Conservation (phyloP, 1,140 invertebrate species). For the Lucilia cuprina region DNA sequence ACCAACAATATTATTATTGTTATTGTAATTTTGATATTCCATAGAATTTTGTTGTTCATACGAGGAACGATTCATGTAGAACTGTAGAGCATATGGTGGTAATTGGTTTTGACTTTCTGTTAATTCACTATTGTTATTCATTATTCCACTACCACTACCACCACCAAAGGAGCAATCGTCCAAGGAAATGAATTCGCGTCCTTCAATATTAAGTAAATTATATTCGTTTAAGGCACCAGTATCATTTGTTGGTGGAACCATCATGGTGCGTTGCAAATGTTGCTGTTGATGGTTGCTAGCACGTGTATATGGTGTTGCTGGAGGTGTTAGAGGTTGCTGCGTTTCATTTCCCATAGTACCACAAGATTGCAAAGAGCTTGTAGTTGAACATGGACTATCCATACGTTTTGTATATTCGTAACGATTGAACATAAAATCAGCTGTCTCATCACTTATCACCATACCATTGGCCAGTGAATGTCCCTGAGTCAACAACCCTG, state of each 20-base stretch:
- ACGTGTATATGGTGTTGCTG: conserved; percentile 54
- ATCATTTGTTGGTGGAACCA: background rate
- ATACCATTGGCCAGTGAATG: background rate
- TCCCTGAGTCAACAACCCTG: background rate
- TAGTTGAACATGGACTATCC: conserved; percentile 57
- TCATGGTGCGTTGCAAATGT: background rate
- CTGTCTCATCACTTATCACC: background rate
- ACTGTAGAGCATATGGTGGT: conserved; percentile 14
- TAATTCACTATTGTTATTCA: background rate
- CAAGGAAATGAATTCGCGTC: conserved; percentile 49
- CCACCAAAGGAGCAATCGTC: conserved; percentile 19
- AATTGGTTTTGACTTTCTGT: conserved; percentile 11
- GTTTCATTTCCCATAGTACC: conserved; percentile 35
- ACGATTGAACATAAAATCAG: conserved; percentile 26
- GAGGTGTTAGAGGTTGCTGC: conserved; percentile 50
- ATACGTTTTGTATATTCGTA: conserved; percentile 42
- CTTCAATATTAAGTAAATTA: conserved; percentile 49
- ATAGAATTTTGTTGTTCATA: conserved; percentile 18
- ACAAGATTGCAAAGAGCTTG: conserved; percentile 53
- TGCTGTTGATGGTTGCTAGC: conserved; percentile 31
- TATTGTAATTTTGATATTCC: conserved; percentile 21
- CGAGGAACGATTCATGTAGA: background rate
- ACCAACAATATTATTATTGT: background rate
- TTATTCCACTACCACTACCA: background rate
- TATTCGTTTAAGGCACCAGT: conserved; percentile 39